A percentile compares a stretch with the other conserved stretches of the same genome.
Conservation (phyloP, 2,888 invertebrate genomes). For the Minunthozetes semirufus region DNA sequence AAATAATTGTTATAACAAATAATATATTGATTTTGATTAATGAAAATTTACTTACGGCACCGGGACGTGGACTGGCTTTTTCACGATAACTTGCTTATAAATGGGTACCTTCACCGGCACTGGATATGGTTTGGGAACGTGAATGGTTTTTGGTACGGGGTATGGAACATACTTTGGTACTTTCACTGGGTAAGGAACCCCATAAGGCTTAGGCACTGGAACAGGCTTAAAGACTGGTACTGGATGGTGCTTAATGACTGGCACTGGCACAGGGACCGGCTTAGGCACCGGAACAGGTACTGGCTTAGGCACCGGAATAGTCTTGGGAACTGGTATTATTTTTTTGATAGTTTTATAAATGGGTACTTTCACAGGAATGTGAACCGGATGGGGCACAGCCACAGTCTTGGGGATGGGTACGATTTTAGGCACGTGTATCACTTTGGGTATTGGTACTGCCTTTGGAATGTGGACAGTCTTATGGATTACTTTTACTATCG, state of each 20-base stretch:
- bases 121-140: constrained; percentile 43
- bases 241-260: constrained; percentile 43
- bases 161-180: constrained; percentile 44
- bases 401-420: constrained; percentile 43
- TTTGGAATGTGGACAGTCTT: constrained; percentile 41
- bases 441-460: constrained; percentile 42
- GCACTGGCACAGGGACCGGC: constrained; percentile 43
- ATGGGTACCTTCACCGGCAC: constrained; percentile 44
- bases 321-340: constrained; percentile 43
- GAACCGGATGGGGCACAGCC: constrained; percentile 43
- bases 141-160: constrained; percentile 42
- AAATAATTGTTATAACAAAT: constrained; percentile 20
- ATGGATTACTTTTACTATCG: constrained; percentile 41
- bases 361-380: constrained; percentile 43
- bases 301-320: constrained; percentile 43
- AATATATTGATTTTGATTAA: neutral
- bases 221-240: constrained; percentile 44
- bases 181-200: constrained; percentile 41
- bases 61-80: constrained; percentile 44
- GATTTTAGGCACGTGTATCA: constrained; percentile 43
- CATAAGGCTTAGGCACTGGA: constrained; percentile 42
- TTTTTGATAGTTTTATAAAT: constrained; percentile 43
- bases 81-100: constrained; percentile 44
- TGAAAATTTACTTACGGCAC: constrained; percentile 42
- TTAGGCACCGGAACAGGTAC: constrained; percentile 43